Conservation (phyloP, 2,113 vertebrate genomes). For the Platycercus adscitus region DNA sequence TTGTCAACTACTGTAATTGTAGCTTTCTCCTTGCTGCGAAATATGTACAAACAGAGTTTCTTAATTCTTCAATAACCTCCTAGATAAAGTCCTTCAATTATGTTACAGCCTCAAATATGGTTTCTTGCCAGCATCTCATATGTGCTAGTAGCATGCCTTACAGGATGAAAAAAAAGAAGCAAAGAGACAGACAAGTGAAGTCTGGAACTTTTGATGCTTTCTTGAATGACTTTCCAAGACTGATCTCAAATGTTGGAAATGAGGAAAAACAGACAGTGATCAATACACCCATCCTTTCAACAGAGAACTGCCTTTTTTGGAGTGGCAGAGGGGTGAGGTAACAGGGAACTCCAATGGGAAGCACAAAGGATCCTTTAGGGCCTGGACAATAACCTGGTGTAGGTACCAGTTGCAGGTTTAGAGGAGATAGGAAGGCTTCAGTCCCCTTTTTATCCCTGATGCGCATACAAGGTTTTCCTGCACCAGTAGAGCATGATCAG, state of each 20-base stretch:
- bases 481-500: fast-evolving
- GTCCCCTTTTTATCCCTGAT: background rate
- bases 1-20: background rate
- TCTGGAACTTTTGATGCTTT: background rate
- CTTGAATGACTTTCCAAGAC: background rate
- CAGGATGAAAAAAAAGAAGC: background rate
- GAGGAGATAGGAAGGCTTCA: background rate
- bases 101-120: background rate
- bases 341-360: background rate
- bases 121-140: background rate
- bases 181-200: background rate
- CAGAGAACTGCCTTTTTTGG: background rate
- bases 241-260: background rate
- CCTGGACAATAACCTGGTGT: background rate
- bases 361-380: background rate
- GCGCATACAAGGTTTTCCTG: background rate
- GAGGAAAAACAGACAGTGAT: background rate
- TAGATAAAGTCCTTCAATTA: background rate
- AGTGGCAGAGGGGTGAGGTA: background rate
- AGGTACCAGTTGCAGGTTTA: background rate
- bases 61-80: background rate
- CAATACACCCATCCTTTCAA: background rate
- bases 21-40: background rate
- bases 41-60: background rate
- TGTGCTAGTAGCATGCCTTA: background rate